phyloP scores from a whole-genome alignment of 2,113 vertebrate species.

The Syrrhaptes paradoxus region DNA sequence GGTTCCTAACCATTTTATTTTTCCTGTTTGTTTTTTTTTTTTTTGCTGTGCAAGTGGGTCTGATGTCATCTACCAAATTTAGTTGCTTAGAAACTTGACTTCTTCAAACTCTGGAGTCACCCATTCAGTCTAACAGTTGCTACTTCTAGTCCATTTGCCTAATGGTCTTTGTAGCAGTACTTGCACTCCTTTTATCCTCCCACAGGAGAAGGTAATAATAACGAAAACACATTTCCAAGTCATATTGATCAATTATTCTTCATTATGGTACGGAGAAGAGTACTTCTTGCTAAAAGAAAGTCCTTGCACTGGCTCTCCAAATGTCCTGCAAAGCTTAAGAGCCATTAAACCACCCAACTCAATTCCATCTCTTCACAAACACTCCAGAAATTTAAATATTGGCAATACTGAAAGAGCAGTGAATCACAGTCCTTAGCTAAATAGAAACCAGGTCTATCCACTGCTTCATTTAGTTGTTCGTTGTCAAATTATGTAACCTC shows the following conservation, averaged over 20 bases:
- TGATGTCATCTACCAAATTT: not conserved
- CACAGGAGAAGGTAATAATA: not conserved
- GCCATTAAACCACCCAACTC: not conserved
- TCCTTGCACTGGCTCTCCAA: not conserved
- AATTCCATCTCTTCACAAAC: not conserved
- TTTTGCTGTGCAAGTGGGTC: not conserved
- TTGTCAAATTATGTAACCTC: not conserved
- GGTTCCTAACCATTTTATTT: not conserved
- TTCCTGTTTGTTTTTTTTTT: not conserved
- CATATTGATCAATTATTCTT: slow-evolving; percentile 8
- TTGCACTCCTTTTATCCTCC: not conserved
- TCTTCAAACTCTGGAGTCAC: not conserved
- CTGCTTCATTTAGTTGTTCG: not conserved
- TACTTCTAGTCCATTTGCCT: not conserved
- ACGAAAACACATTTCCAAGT: not conserved
- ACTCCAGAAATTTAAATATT: not conserved
- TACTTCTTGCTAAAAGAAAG: not conserved
- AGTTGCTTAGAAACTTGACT: not conserved
- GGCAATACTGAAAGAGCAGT: not conserved
- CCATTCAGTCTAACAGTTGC: not conserved
- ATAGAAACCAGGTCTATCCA: not conserved
- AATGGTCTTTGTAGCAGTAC: not conserved
- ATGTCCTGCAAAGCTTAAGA: not conserved
- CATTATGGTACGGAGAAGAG: not conserved
- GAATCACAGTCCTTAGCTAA: not conserved